These are phyloP conservation scores for Lophotriccus pileatus DNA, from an alignment of 2,797 vertebrate genomes.

Conservation along the genomic window DNA sequence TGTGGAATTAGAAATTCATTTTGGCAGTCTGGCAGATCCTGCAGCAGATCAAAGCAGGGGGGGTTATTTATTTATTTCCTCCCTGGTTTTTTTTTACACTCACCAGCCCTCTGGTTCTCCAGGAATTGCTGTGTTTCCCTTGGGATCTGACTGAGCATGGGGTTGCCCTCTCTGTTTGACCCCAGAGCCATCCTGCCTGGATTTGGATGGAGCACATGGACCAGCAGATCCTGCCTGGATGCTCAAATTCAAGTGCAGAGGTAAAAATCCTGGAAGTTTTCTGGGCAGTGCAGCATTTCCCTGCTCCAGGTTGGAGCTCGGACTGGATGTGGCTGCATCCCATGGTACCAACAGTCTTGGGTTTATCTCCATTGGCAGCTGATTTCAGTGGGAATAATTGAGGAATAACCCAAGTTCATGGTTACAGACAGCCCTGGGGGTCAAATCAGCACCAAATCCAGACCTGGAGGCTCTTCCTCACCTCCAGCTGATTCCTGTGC, in stretches of 20 bases:
- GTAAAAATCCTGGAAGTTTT: background rate
- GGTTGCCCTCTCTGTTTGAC: fast-evolving
- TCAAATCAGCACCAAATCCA: background rate
- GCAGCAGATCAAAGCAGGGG: conserved; percentile 15
- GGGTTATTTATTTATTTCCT: background rate
- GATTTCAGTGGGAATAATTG: background rate
- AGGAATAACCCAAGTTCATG: background rate
- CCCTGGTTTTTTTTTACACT: background rate
- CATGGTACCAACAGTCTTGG: fast-evolving
- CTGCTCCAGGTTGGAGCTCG: background rate
- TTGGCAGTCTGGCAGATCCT: conserved; percentile 40
- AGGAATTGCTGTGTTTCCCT: background rate
- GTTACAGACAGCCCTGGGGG: background rate
- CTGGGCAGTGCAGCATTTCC: background rate
- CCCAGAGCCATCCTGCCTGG: background rate
- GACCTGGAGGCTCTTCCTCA: background rate
- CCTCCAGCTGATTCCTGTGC: background rate
- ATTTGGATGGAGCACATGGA: fast-evolving
- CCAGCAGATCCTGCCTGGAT: fast-evolving
- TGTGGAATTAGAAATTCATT: conserved; percentile 41
- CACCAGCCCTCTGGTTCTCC: background rate
- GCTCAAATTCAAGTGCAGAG: background rate
- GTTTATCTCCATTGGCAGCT: background rate
- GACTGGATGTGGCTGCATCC: background rate
- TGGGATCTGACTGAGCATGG: fast-evolving